These are phyloP conservation scores for Cheirogaleus medius DNA, from an alignment of 2,113 vertebrate species.

Conservation along the genomic window DNA sequence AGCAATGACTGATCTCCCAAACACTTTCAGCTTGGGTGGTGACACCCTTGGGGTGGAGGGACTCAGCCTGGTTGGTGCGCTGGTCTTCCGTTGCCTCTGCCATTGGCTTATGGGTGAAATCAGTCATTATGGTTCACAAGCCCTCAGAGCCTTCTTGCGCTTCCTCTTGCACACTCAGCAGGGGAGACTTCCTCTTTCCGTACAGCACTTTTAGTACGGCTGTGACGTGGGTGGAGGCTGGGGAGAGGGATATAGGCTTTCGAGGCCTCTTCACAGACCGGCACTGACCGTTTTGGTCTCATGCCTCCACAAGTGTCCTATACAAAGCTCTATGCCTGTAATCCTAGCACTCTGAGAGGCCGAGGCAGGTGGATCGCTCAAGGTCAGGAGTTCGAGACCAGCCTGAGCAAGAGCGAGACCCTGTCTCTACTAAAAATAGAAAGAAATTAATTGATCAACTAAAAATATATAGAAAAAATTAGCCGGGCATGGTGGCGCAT, in stretches of 20 bases:
- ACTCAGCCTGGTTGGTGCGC: conserved; percentile 50
- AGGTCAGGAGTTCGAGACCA: no score
- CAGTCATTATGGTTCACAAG: conserved; percentile 41
- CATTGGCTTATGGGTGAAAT: conserved; percentile 67
- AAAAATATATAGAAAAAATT: no score
- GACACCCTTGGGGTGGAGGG: conserved; percentile 43
- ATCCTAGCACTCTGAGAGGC: no score
- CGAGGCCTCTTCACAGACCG: neutral
- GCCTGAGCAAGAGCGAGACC: no score
- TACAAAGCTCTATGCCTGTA: conserved; percentile 11
- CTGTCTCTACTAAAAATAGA: no score
- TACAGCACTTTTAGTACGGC: conserved; percentile 9
- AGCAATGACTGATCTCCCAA: conserved; percentile 11
- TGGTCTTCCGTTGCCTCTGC: conserved; percentile 60
- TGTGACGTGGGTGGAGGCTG: neutral
- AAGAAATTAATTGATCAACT: no score
- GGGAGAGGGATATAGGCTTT: neutral
- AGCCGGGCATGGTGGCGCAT: no score
- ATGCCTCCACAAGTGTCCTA: neutral
- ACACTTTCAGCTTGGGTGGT: conserved; percentile 43
- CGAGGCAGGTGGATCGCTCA: no score
- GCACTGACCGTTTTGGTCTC: neutral
- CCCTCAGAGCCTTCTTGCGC: conserved; percentile 17
- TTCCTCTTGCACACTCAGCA: conserved; percentile 72
- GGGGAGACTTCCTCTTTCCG: conserved; percentile 74